A percentile compares a stretch with the other conserved stretches of the same genome.
These are phyloP conservation scores for Orthonyx spaldingii DNA, from an alignment of 2,113 vertebrate species.

Conservation along the genomic window DNA sequence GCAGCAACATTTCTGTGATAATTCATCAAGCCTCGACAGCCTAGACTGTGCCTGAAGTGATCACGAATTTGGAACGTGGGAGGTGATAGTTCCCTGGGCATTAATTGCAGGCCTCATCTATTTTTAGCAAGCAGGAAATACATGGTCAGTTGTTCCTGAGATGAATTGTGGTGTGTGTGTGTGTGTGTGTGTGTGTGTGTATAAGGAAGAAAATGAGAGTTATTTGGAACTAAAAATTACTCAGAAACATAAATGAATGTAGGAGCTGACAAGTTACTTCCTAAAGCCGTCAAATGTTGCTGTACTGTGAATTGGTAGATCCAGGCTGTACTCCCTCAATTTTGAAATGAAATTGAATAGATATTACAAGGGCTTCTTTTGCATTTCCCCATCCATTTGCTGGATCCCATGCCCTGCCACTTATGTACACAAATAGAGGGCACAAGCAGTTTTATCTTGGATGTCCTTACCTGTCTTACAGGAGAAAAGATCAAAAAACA, in stretches of 20 bases:
- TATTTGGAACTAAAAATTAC: background rate
- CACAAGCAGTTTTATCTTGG: background rate
- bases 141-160: background rate
- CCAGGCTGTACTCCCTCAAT: background rate
- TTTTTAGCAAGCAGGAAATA: constrained; percentile 11
- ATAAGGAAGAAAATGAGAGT: background rate
- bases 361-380: background rate
- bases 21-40: background rate
- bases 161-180: background rate
- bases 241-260: background rate
- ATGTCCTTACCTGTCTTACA: background rate
- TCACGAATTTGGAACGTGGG: background rate
- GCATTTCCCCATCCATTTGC: accelerated
- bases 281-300: background rate
- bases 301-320: background rate
- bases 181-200: background rate
- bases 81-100: background rate
- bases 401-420: background rate
- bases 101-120: background rate
- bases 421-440: background rate
- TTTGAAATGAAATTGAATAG: background rate
- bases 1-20: background rate
- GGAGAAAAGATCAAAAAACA: background rate
- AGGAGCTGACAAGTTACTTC: background rate
- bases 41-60: background rate